Base-by-base conservation (phyloP, 2,888 invertebrate genomes). In the Saturnia japonica region DNA sequence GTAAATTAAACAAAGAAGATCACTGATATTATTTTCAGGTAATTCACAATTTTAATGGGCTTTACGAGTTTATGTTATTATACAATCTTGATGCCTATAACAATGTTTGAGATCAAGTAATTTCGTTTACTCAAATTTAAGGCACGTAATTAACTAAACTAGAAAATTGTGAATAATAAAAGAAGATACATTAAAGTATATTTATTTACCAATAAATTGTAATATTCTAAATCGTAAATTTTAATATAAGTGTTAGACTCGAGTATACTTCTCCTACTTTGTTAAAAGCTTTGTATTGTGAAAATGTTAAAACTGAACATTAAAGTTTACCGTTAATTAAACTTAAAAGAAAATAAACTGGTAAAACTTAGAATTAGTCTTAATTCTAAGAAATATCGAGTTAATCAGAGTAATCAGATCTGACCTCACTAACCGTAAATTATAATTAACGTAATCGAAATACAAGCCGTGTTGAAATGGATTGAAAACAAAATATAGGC, bases 1-100 rank as follows among this genome's bases (percentile, higher is more conserved):
- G 86, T 88, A 89, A 91, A 92, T 92, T 91, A 91, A 93, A 93
- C 93, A 92, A 92, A 93, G 91, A 85, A 87, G 85, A 90, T 88
- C 82, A 78, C 80, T 79, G 86, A 88, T 88, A 88, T 90, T 86
- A 88, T 88, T 88, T 88, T 84, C 85, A 84, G 84, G 85, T 76
- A 75, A 60, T 69, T 69, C 69, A 43, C 64, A 60, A 69, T 67
- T 28, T 45, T 69, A 66, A 68, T 68, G 54, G 54, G 40, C 47
- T 40, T 54, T 42, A 42, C 66, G n/a, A 22, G 51, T 43, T 69
- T 57, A 25, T 62, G 45, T 69, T 51, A 66, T 40, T 40, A 66
- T 51, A 40, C 28, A 60, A 28, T 60, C 28, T 12, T 60, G 25
- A 28, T 28, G 28, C 28, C n/a, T 28, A 60, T 60, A 60, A 60